These are phyloP conservation scores for Dermatemys mawii DNA, from an alignment of 2,113 vertebrate species.

Conservation along the genomic window DNA sequence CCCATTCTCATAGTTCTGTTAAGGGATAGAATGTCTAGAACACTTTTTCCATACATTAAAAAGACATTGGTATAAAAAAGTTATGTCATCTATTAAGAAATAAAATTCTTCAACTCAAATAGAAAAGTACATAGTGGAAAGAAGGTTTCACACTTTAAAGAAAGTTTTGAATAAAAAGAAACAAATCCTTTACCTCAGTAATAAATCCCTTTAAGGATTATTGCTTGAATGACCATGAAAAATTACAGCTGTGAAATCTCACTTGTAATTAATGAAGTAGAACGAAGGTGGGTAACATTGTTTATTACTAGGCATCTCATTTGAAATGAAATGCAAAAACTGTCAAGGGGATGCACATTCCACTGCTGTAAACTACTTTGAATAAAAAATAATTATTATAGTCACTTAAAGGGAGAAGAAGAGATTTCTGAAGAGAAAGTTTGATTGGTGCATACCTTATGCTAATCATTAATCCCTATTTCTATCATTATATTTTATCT, in stretches of 20 bases:
- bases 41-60: neutral
- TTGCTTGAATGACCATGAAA: neutral
- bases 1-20: neutral
- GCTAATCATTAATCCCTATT: constrained; percentile 31
- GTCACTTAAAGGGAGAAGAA: neutral
- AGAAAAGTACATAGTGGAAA: neutral
- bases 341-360: neutral
- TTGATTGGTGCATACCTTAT: constrained; percentile 18
- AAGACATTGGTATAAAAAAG: neutral
- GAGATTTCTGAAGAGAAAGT: constrained; percentile 25
- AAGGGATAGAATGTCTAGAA: neutral
- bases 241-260: neutral
- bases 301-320: neutral
- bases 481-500: constrained; percentile 2
- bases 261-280: constrained; percentile 6
- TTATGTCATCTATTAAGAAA: neutral
- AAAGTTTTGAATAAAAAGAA: neutral
- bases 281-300: neutral
- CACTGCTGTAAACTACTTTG: neutral
- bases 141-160: neutral
- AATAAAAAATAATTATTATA: neutral
- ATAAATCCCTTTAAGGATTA: neutral
- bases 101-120: neutral
- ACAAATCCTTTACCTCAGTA: neutral
- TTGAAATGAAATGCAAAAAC: neutral